phyloP scores from a whole-genome alignment of 1,140 invertebrate genomes.

The Bradysia coprophila region DNA sequence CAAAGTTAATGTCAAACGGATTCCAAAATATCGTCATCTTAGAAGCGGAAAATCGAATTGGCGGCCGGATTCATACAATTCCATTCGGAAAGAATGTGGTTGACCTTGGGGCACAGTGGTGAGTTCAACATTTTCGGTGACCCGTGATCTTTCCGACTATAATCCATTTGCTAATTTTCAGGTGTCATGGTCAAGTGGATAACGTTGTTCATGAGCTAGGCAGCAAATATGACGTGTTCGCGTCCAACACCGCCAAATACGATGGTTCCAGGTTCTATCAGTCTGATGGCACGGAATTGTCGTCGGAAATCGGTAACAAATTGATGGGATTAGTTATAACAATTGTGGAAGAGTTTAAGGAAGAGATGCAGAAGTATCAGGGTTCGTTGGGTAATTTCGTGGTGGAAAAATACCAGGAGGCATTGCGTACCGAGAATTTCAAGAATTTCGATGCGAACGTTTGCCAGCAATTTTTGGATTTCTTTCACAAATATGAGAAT shows the following conservation, averaged over 20 bases:
- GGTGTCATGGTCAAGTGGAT: constrained; percentile 55
- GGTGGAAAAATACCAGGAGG: constrained; percentile 15
- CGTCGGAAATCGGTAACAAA: constrained; percentile 11
- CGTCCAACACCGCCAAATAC: constrained; percentile 12
- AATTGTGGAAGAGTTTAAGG: constrained; percentile 7
- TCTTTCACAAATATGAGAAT: constrained; percentile 30
- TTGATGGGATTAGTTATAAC: constrained; percentile 14
- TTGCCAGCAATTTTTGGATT: constrained; percentile 27
- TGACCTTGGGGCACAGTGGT: constrained; percentile 66
- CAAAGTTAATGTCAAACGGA: constrained; percentile 28
- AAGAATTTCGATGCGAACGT: constrained; percentile 10
- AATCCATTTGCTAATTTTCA: constrained; percentile 7
- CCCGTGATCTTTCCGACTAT: not conserved
- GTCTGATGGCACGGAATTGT: constrained; percentile 18
- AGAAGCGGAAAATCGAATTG: constrained; percentile 52
- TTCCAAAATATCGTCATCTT: constrained; percentile 29
- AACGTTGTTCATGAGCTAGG: constrained; percentile 49
- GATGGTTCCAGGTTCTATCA: constrained; percentile 18
- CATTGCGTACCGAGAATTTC: constrained; percentile 8
- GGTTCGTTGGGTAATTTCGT: constrained; percentile 28
- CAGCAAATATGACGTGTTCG: constrained; percentile 31
- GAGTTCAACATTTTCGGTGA: too few relatives aligned
- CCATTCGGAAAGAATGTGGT: constrained; percentile 37
- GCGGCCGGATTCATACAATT: constrained; percentile 43
- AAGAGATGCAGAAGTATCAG: constrained; percentile 12